These are phyloP conservation scores for Amblyjoppa fuscipennis DNA, from an alignment of 2,888 invertebrate genomes.

Conservation along the genomic window DNA sequence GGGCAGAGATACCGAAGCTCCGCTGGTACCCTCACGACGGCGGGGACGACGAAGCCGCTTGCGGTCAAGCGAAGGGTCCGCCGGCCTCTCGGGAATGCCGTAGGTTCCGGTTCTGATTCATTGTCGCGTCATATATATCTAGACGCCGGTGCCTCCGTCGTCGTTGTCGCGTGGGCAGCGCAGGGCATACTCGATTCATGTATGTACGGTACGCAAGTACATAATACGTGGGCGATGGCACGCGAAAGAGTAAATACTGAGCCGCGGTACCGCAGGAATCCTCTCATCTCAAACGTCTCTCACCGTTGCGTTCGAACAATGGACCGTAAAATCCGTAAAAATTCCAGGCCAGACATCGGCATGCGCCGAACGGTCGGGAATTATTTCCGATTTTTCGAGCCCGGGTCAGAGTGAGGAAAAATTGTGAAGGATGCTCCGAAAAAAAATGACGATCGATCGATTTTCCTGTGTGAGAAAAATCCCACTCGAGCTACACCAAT, in stretches of 20 bases:
- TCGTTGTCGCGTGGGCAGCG: slow-evolving; percentile 70
- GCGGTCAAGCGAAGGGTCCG: slow-evolving; percentile 61
- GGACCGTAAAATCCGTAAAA: neutral
- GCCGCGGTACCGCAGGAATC: neutral
- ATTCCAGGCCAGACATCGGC: neutral
- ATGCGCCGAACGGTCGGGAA: neutral
- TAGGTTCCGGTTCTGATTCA: slow-evolving; percentile 83
- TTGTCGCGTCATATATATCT: slow-evolving; percentile 79
- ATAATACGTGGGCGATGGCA: slow-evolving; percentile 53
- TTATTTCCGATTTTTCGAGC: slow-evolving; percentile 1
- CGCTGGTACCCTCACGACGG: slow-evolving; percentile 25
- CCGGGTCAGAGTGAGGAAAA: neutral
- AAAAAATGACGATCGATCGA: slow-evolving; percentile 75
- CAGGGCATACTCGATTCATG: slow-evolving; percentile 60
- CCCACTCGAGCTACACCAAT: slow-evolving; percentile 60
- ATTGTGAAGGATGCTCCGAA: slow-evolving; percentile 56
- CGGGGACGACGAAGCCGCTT: slow-evolving; percentile 32
- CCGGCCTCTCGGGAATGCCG: slow-evolving; percentile 79
- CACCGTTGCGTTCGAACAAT: neutral
- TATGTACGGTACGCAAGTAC: slow-evolving; percentile 45
- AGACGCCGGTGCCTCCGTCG: slow-evolving; percentile 78
- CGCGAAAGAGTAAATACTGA: slow-evolving; percentile 53
- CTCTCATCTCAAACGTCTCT: neutral
- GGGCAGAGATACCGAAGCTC: slow-evolving; percentile 59
- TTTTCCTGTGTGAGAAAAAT: slow-evolving; percentile 59